These are phyloP conservation scores for Anaspis maculata DNA, from an alignment of 2,888 invertebrate genomes.

Conservation along the genomic window DNA sequence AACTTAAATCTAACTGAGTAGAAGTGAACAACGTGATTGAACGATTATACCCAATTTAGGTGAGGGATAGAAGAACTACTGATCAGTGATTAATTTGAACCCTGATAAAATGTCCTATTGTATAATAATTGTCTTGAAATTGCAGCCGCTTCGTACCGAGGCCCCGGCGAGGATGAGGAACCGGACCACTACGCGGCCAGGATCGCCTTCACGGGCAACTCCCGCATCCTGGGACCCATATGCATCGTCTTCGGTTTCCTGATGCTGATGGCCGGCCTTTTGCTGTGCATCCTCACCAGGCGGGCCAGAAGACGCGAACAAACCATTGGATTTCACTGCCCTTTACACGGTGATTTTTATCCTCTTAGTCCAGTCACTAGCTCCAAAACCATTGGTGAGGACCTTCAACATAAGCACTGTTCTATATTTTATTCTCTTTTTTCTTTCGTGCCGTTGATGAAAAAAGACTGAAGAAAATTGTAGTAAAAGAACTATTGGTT, in stretches of 20 bases:
- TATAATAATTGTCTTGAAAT: constrained; percentile 15
- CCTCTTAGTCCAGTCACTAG: constrained; percentile 59
- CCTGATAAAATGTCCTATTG: too few relatives aligned
- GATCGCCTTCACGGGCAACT: constrained; percentile 66
- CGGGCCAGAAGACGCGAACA: constrained; percentile 59
- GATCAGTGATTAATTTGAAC: too few relatives aligned
- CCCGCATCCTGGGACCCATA: constrained; percentile 62
- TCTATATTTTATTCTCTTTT: too few relatives aligned
- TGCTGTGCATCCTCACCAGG: constrained; percentile 58
- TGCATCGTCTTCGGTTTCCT: constrained; percentile 66
- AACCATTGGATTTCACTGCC: constrained; percentile 67
- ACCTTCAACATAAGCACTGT: too few relatives aligned
- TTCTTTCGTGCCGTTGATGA: too few relatives aligned
- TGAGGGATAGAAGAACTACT: too few relatives aligned
- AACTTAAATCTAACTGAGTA: too few relatives aligned
- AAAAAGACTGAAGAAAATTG: too few relatives aligned
- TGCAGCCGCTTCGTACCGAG: constrained; percentile 65
- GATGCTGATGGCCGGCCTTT: constrained; percentile 59
- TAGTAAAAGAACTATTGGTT: too few relatives aligned
- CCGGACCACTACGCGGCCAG: constrained; percentile 63
- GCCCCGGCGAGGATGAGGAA: constrained; percentile 63
- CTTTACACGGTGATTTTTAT: constrained; percentile 70
- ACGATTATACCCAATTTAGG: too few relatives aligned
- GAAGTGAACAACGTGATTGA: too few relatives aligned
- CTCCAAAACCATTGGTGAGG: constrained; percentile 37